Evolutionary conservation across 2,113 vertebrate species (phyloP).

Genomic region (Channa argus): DNA sequence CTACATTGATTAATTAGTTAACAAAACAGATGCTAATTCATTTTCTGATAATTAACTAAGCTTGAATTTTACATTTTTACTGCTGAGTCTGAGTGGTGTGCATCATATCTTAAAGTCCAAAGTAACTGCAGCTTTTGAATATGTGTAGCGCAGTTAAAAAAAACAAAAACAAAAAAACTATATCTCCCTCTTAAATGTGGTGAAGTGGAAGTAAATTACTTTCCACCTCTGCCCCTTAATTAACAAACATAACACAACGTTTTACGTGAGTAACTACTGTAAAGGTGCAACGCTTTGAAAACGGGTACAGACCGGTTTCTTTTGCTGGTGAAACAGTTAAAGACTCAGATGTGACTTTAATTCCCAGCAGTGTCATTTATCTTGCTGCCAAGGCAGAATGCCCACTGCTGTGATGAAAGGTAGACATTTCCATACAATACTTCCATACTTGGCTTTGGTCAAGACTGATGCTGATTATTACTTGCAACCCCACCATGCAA

Average conservation of each 20-base stretch:
- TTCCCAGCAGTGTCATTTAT: constrained; percentile 60
- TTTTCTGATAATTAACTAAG: too few species aligned
- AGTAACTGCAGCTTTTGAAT: too few species aligned
- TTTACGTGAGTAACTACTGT: neutral
- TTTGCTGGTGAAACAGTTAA: constrained; percentile 35
- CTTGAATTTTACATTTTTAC: too few species aligned
- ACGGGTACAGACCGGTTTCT: neutral
- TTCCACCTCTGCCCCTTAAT: too few species aligned
- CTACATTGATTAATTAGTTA: neutral
- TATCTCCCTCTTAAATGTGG: too few species aligned
- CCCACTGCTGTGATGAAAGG: constrained; percentile 36
- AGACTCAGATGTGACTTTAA: constrained; percentile 62
- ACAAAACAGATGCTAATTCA: too few species aligned
- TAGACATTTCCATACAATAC: neutral
- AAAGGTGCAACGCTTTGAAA: neutral
- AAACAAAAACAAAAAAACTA: too few species aligned
- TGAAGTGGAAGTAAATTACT: too few species aligned
- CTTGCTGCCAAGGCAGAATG: constrained; percentile 50
- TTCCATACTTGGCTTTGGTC: constrained; percentile 22
- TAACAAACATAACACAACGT: too few species aligned
- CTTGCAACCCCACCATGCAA: constrained; percentile 9
- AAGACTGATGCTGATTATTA: constrained; percentile 49
- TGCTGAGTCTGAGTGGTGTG: too few species aligned
- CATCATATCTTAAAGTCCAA: too few species aligned
- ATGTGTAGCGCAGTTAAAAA: too few species aligned